These are phyloP conservation scores for Scomber japonicus DNA, from an alignment of 2,113 vertebrate genomes.

Conservation along the genomic window DNA sequence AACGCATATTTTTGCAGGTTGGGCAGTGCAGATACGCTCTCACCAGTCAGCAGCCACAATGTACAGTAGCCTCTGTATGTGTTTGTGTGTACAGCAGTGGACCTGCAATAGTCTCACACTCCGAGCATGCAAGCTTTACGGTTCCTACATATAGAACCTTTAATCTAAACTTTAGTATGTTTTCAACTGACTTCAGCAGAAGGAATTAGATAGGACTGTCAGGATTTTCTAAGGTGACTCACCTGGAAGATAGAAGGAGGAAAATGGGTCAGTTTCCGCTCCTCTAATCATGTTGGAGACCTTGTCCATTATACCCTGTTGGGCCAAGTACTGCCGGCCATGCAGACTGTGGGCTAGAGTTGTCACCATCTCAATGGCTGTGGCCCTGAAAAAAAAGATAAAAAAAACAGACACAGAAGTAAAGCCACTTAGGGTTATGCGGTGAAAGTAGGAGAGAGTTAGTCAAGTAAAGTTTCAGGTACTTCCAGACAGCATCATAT, in stretches of 20 bases:
- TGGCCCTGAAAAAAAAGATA: constrained; percentile 84
- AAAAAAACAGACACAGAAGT: not conserved
- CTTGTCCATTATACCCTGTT: constrained; percentile 92
- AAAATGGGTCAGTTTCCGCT: constrained; percentile 93
- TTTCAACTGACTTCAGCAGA: not conserved
- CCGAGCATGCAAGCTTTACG: too few species aligned
- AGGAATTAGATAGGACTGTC: too few species aligned
- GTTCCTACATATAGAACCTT: too few species aligned
- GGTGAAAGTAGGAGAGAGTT: not conserved
- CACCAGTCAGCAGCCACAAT: too few species aligned
- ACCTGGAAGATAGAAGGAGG: constrained; percentile 96
- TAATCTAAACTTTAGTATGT: not conserved
- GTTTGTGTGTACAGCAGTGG: too few species aligned
- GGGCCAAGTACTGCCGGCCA: constrained; percentile 91
- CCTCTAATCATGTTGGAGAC: constrained; percentile 95
- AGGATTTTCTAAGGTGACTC: constrained; percentile 20
- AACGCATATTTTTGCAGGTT: too few species aligned
- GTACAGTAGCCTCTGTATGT: too few species aligned
- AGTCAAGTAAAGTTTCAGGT: not conserved
- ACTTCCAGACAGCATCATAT: not conserved
- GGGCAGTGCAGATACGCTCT: too few species aligned
- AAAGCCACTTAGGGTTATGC: not conserved
- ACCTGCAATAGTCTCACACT: too few species aligned
- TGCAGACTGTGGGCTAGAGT: constrained; percentile 88
- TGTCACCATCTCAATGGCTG: constrained; percentile 95